Evolutionary conservation across 2,888 invertebrate genomes (phyloP).

Genomic region (Drosophila merina): DNA sequence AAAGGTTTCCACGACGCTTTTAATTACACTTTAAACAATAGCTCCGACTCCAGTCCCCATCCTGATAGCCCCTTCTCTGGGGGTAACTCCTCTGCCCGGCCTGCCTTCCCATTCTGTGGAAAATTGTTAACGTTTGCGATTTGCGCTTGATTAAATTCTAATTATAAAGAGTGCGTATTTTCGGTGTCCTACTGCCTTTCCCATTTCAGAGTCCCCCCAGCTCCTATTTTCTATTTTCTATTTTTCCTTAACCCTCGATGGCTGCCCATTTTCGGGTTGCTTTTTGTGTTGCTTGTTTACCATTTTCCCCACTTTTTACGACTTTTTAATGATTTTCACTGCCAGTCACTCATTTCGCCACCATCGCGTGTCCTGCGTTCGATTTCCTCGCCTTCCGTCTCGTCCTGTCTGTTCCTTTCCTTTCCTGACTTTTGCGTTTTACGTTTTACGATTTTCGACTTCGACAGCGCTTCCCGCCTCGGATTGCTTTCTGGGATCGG

Average conservation of each 20-base stretch:
- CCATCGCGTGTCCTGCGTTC: constrained; percentile 45
- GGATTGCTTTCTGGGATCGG: constrained; percentile 39
- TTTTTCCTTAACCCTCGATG: not conserved
- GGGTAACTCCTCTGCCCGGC: constrained; percentile 4
- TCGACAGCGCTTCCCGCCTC: constrained; percentile 60
- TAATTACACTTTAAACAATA: constrained; percentile 77
- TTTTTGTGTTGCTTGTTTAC: constrained; percentile 55
- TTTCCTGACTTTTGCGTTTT: constrained; percentile 71
- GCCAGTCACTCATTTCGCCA: constrained; percentile 79
- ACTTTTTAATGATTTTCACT: constrained; percentile 80
- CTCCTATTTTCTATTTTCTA: constrained; percentile 5
- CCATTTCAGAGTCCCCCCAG: not conserved
- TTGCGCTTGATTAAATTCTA: constrained; percentile 80
- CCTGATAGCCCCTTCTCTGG: constrained; percentile 6
- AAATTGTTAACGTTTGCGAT: constrained; percentile 72
- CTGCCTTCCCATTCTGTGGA: constrained; percentile 22
- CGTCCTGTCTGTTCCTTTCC: constrained; percentile 59
- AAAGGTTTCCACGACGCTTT: constrained; percentile 74
- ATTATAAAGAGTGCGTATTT: constrained; percentile 79
- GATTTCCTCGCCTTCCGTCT: constrained; percentile 31
- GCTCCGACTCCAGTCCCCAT: constrained; percentile 29
- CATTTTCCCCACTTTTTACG: constrained; percentile 76
- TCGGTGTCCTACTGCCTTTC: constrained; percentile 32
- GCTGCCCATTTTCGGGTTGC: constrained; percentile 28
- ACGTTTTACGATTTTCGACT: constrained; percentile 7